Evolutionary conservation across 2,888 invertebrate genomes (phyloP), one percentile per base, ranked within the genome.

Genomic region (Quadroppia sp.): DNA sequence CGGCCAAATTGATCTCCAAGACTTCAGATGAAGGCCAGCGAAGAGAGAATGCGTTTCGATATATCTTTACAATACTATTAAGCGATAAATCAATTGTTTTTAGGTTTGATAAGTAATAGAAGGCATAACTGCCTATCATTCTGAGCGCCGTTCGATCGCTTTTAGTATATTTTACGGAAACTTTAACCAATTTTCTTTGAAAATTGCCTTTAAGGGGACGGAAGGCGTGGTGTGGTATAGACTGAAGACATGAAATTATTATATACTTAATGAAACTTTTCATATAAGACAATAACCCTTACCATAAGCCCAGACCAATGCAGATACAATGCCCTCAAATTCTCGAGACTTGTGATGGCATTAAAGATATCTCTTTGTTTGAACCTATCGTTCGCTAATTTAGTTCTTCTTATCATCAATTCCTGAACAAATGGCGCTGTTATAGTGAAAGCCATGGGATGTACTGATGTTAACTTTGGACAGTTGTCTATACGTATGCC

Each of bases 401-500:
- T 50, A n/a, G 74, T 56, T 40, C 71, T 48, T 25, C 74, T 30
- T 15, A 74, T 74, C 20, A 48, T 32, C 56, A 74, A 71, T 45
- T 74, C 74, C 59, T 74, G 70, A 45, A 74, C 70, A 30, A 74
- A 74, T 2, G 53, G 74, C n/a, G 69, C 74, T 0, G 74, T 74
- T 45, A 61, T 59, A 28, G 69, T 69, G 70, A 74, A 74, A 7
- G 74, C 74, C 56, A 70, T 53, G 20, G 74, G 74, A 40, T 74
- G 74, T 23, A 74, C 59, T 23, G 74, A 36, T 9, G 70, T 70
- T 48, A 74, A n/a, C 53, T 74, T 70, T 1, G 74, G 74, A 71
- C 74, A 74, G 56, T 74, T 74, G 28, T 74, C 74, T 40, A 74
- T 70, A 17, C 70, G 48, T 28, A 74, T 56, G n/a, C 74, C 74